Conservation (phyloP, 2,113 vertebrate species). For the Apteryx mantelli region DNA sequence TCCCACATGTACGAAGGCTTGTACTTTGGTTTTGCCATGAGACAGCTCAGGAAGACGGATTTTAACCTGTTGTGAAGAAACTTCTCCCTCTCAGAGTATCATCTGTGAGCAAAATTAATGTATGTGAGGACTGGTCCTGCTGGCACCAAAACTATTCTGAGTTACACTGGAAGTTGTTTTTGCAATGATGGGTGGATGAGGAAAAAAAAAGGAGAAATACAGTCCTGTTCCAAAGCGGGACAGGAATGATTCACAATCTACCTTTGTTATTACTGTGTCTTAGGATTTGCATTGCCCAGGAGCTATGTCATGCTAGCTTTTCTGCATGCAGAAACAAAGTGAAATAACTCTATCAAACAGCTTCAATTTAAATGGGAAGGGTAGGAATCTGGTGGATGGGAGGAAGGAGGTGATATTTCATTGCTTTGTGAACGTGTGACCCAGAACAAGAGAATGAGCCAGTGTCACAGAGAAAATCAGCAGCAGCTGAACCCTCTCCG, state of each 20-base stretch:
- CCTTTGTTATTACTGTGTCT: not conserved
- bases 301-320: not conserved
- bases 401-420: not conserved
- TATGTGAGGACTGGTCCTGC: not conserved
- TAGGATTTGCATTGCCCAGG: not conserved
- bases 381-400: not conserved
- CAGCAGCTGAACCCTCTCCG: not conserved
- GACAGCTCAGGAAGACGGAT: fast-evolving
- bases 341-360: not conserved
- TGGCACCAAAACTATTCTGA: not conserved
- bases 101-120: not conserved
- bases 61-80: not conserved
- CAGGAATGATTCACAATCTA: not conserved
- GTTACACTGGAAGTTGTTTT: not conserved
- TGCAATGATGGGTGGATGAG: not conserved
- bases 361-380: not conserved
- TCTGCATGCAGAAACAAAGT: not conserved
- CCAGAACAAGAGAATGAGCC: fast-evolving
- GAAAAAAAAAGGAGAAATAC: not conserved
- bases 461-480: not conserved
- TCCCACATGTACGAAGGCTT: not conserved
- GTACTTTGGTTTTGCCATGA: not conserved
- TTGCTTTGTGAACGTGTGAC: not conserved
- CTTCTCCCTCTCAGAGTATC: not conserved
- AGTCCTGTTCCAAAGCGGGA: not conserved